Evolutionary conservation across 2,113 vertebrate species (phyloP).

Genomic region (Synchiropus splendidus): DNA sequence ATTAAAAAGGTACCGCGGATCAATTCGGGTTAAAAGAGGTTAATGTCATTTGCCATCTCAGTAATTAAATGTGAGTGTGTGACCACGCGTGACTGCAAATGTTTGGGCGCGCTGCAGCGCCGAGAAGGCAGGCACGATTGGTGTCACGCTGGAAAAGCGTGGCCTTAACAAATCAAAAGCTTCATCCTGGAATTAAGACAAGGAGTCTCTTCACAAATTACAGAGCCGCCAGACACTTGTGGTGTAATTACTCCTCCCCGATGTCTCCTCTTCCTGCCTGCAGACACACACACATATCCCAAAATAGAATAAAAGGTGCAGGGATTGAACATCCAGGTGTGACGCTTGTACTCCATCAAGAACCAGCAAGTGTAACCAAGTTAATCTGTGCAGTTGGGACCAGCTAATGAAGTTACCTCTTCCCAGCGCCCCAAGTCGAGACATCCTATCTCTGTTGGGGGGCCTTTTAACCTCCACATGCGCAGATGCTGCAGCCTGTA

Average conservation of each 20-base stretch:
- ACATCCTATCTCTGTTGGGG: constrained; percentile 48
- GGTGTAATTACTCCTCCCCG: constrained; percentile 20
- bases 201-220: constrained; percentile 47
- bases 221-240: constrained; percentile 42
- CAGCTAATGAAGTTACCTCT: constrained; percentile 59
- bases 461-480: constrained; percentile 45
- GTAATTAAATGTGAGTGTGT: constrained; percentile 20
- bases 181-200: constrained; percentile 5
- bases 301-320: background rate
- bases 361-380: constrained; percentile 56
- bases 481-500: constrained; percentile 14
- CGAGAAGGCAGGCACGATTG: background rate
- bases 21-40: constrained; percentile 40
- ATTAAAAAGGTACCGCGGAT: constrained; percentile 13
- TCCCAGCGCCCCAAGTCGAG: constrained; percentile 31
- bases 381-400: constrained; percentile 50
- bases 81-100: constrained; percentile 15
- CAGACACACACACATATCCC: constrained; percentile 9
- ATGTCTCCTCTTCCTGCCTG: constrained; percentile 10
- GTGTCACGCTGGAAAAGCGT: constrained; percentile 8
- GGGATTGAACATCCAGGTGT: constrained; percentile 27
- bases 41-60: constrained; percentile 21
- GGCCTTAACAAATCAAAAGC: constrained; percentile 24
- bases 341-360: constrained; percentile 29
- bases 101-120: constrained; percentile 5